These are phyloP conservation scores for Adelosebastes latens DNA, from an alignment of 2,797 vertebrate genomes.

Conservation along the genomic window DNA sequence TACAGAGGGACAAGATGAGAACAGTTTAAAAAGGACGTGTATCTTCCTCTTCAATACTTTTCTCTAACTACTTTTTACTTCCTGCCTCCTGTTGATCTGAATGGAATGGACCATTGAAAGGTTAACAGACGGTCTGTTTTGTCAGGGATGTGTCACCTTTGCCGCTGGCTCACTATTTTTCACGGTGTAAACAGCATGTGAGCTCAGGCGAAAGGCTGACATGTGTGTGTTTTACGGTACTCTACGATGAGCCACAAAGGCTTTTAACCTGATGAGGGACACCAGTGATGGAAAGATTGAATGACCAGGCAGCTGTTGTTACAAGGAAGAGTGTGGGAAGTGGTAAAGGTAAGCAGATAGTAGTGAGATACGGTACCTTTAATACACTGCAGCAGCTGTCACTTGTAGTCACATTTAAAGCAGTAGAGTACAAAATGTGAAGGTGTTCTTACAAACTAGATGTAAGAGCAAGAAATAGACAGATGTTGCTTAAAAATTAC, in stretches of 20 bases:
- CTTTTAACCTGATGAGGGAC: conserved; percentile 7
- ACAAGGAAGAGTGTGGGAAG: conserved; percentile 55
- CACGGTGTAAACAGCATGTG: neutral
- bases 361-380: neutral
- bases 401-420: conserved; percentile 9
- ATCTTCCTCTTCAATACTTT: conserved; percentile 4
- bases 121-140: conserved; percentile 3
- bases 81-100: neutral
- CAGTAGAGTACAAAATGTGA: neutral
- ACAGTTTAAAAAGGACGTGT: neutral
- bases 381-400: neutral
- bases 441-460: neutral
- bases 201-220: neutral
- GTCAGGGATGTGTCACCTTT: conserved; percentile 38
- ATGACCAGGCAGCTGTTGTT: conserved; percentile 16
- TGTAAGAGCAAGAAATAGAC: neutral
- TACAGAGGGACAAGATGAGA: neutral
- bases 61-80: neutral
- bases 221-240: neutral
- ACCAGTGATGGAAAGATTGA: conserved; percentile 58
- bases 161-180: conserved; percentile 21
- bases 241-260: conserved; percentile 14
- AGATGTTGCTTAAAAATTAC: neutral
- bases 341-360: conserved; percentile 59
- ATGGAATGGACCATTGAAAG: neutral